A percentile compares a stretch with the other conserved stretches of the same genome.
Evolutionary conservation across 2,113 vertebrate species (phyloP).

Genomic region (Siniperca chuatsi): DNA sequence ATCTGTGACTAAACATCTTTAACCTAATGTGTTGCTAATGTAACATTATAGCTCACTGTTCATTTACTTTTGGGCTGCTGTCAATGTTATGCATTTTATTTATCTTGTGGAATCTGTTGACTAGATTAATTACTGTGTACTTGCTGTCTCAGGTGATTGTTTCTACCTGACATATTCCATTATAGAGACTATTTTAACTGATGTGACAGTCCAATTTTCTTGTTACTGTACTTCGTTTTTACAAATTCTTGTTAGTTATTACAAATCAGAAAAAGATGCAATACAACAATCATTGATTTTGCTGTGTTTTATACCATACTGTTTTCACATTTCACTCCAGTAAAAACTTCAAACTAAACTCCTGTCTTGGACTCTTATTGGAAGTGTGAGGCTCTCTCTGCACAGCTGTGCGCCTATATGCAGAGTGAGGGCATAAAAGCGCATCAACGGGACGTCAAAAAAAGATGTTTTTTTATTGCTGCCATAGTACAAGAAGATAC

Average conservation of each 20-base stretch:
- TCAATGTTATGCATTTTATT: too few relatives aligned
- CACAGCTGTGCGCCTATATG: background rate
- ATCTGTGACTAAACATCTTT: too few relatives aligned
- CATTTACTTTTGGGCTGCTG: too few relatives aligned
- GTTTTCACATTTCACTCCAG: too few relatives aligned
- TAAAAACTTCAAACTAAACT: background rate
- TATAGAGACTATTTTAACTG: conserved; percentile 4
- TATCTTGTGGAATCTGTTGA: too few relatives aligned
- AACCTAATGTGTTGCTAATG: too few relatives aligned
- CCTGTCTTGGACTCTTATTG: background rate
- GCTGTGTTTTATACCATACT: too few relatives aligned
- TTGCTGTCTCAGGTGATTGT: background rate
- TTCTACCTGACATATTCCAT: conserved; percentile 3
- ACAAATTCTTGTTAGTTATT: background rate
- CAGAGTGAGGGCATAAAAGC: background rate
- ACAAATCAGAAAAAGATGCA: too few relatives aligned
- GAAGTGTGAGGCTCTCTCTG: background rate
- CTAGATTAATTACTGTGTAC: too few relatives aligned
- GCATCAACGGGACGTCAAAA: background rate
- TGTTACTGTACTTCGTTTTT: background rate
- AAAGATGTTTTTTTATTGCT: background rate
- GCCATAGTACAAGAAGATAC: background rate
- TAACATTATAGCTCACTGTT: too few relatives aligned
- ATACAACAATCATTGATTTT: too few relatives aligned
- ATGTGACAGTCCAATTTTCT: background rate